Conservation (phyloP, 2,888 invertebrate genomes). For the Heliconius charithonia region DNA sequence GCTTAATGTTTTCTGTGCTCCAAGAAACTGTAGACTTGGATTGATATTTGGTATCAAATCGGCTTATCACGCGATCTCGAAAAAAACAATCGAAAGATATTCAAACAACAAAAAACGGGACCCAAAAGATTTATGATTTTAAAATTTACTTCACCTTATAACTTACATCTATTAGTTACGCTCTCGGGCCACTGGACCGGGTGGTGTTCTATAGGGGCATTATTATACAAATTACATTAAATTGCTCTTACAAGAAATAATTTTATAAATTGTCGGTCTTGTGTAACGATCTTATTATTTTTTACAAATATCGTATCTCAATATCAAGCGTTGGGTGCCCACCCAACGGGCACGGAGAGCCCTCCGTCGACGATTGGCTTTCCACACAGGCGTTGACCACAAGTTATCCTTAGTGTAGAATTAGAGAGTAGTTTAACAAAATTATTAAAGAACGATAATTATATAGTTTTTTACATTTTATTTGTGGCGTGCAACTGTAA, state of each 20-base stretch:
- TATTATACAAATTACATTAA: constrained; percentile 1
- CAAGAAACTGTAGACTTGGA: too few relatives aligned
- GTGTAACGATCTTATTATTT: background rate
- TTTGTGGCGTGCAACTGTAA: too few relatives aligned
- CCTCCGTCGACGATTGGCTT: background rate
- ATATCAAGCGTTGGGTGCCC: background rate
- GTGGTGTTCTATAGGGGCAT: background rate
- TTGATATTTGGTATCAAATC: too few relatives aligned
- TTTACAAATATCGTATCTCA: background rate
- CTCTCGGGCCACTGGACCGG: background rate
- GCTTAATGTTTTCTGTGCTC: too few relatives aligned
- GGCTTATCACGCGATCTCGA: too few relatives aligned
- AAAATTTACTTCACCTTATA: background rate
- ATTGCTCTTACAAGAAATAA: background rate
- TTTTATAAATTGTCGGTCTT: background rate
- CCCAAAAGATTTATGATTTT: background rate
- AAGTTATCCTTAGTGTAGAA: background rate
- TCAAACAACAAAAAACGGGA: too few relatives aligned
- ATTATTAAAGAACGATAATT: background rate
- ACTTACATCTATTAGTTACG: background rate
- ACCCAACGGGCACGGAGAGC: background rate
- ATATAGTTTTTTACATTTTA: background rate
- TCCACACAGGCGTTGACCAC: background rate
- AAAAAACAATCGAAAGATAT: too few relatives aligned
- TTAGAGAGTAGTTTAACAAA: background rate